Evolutionary conservation across 2,888 invertebrate genomes (phyloP).

Genomic region (Bellardia pandia): DNA sequence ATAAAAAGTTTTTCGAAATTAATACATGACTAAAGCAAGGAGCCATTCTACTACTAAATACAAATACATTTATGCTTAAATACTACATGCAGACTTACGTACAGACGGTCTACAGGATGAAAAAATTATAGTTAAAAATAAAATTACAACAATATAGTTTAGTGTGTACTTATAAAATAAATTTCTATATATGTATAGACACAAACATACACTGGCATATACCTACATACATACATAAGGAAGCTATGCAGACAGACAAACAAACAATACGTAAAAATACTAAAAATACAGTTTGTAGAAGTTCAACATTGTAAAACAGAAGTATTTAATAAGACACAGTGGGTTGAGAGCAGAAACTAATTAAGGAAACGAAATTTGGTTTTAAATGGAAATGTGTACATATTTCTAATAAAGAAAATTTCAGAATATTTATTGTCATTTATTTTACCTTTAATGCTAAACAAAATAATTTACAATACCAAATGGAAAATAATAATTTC

Average conservation of each 20-base stretch:
- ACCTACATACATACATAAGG: neutral
- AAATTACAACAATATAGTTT: constrained; percentile 53
- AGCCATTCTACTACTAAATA: constrained; percentile 40
- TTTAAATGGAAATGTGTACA: too few relatives aligned
- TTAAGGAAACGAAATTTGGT: neutral
- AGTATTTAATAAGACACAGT: constrained; percentile 42
- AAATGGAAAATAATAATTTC: too few relatives aligned
- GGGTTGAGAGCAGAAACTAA: neutral
- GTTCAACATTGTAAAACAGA: constrained; percentile 29
- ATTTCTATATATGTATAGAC: constrained; percentile 26
- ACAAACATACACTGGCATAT: neutral
- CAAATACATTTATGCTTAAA: constrained; percentile 34
- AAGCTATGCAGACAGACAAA: constrained; percentile 12
- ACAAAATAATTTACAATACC: too few relatives aligned
- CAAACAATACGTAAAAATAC: constrained; percentile 36
- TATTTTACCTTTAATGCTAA: too few relatives aligned
- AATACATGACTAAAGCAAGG: constrained; percentile 54
- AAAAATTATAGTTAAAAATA: constrained; percentile 55
- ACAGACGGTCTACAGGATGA: constrained; percentile 4
- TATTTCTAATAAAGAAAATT: too few relatives aligned
- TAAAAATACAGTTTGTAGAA: constrained; percentile 25
- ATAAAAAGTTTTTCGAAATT: constrained; percentile 44
- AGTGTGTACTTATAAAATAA: constrained; percentile 52
- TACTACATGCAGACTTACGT: neutral
- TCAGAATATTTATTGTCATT: too few relatives aligned